Base-by-base conservation (phyloP, 2,888 invertebrate genomes). In the Ectemnius continuus region DNA sequence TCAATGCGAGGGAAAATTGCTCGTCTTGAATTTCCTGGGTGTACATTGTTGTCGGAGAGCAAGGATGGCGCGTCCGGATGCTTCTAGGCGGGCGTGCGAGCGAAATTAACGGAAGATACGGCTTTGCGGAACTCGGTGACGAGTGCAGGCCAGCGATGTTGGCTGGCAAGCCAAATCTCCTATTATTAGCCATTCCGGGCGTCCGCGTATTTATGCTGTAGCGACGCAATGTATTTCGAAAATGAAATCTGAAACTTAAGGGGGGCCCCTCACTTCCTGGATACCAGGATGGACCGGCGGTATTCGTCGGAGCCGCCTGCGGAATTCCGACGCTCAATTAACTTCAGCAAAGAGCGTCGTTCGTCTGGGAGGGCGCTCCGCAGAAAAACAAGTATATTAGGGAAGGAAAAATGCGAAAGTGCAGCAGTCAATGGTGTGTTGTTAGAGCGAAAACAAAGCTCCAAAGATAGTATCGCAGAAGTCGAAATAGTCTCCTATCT, bases 131-230 rank as follows among this genome's bases (percentile, higher is more conserved):
- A 78, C 73, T 76, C 71, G 65, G 80, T 69, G 68, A 75, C 69
- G 74, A 74, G 58, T 75, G 77, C 77, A 64, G 71, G 69, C 75
- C 75, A 71, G 66, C 81, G 83, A 80, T 84, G 86, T 83, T 88
- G 87, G 88, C 88, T 78, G 75, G 81, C 84, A 87, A 82, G 85
- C 86, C 86, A 88, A 86, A 88, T 72, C 81, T 83, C 83, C 90
- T 90, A 90, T 89, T 90, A 87, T 89, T 90, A 90, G 90, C 84
- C 79, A 85, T 87, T 88, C 83, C 83, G 79, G 71, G 74, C 77
- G 82, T 81, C 76, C 84, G 82, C 61, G 84, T 85, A 85, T 87
- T 87, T 85, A 82, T 84, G 81, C 84, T 77, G 81, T 76, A 76
- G 76, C 81, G 75, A 78, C 81, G 75, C 76, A 65, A 77, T 72